Evolutionary conservation across 2,888 invertebrate genomes (phyloP), one percentile per base, ranked within the genome.

Genomic region (Chromoteleia sp.): DNA sequence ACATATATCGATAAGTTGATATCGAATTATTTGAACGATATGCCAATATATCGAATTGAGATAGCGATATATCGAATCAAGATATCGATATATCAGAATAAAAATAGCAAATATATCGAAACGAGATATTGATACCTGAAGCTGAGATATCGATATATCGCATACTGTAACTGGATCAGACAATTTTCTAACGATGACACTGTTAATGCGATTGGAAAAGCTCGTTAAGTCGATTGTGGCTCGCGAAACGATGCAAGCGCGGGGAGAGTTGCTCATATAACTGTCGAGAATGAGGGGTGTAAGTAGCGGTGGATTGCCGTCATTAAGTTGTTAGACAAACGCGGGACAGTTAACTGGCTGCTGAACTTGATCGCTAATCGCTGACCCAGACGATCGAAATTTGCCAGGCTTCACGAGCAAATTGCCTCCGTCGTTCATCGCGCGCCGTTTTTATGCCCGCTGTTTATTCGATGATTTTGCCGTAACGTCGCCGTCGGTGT

Each of bases 221-320:
- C 36, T 70, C 25, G 43, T 70, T 58, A 70, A 70, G 25, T 5
- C 19, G 29, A 45, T 50, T 70, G 63, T 36, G 45, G n/a, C 33
- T 39, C 30, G 54, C 58, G 36, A 56, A 50, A 45, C 68, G 68
- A 54, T 36, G 43, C 30, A 17, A 56, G 6, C 12, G 17, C 15
- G 2, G n/a, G n/a, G n/a, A n/a, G 19, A 50, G 71, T 39, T 41
- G 71, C 29, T 45, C 52, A 19, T 25, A 52, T 39, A 61, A 50
- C n/a, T 33, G 33, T 33, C 43, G 21, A 19, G 54, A 63, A 52
- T 21, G 54, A 30, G 21, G 58, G 74, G 58, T 56, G 56, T 89
- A 90, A 90, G 89, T 89, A 87, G 89, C 84, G 87, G 89, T 83
- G 87, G 86, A 90, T 89, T 89, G 87, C 89, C 88, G 89, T 90